phyloP scores from a whole-genome alignment of 2,888 invertebrate species.

The Sylvicola fuscatus region DNA sequence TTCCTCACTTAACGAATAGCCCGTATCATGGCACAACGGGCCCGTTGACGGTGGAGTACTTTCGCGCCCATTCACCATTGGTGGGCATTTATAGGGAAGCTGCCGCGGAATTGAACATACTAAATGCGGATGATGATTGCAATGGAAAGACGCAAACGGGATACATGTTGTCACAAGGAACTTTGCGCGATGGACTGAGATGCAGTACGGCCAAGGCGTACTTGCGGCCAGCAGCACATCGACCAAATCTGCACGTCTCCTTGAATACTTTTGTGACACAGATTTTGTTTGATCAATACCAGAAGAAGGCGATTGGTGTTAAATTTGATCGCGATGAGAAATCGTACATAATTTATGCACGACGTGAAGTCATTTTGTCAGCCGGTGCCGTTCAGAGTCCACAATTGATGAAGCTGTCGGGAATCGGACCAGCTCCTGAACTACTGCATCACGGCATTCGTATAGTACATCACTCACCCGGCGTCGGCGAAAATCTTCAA shows the following conservation, averaged over 20 bases:
- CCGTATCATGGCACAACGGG: constrained; percentile 51
- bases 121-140: constrained; percentile 43
- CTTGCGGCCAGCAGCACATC: constrained; percentile 39
- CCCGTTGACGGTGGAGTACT: constrained; percentile 50
- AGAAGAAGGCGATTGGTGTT: constrained; percentile 44
- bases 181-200: constrained; percentile 52
- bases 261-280: constrained; percentile 45
- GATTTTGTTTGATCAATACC: constrained; percentile 36
- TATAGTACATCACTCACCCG: constrained; percentile 37
- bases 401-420: constrained; percentile 71
- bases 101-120: constrained; percentile 38
- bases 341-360: constrained; percentile 34
- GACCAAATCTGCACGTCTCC: constrained; percentile 54
- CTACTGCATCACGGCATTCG: constrained; percentile 37
- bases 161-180: constrained; percentile 56
- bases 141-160: constrained; percentile 66
- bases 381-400: constrained; percentile 72
- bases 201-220: constrained; percentile 74
- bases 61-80: constrained; percentile 46
- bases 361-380: constrained; percentile 62
- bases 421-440: constrained; percentile 48
- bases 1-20: constrained; percentile 32
- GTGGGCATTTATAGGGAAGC: constrained; percentile 47
- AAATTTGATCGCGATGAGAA: constrained; percentile 29
- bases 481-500: constrained; percentile 63